Evolutionary conservation across 1,140 invertebrate genomes (phyloP), one percentile per base, ranked within the genome.

Genomic region (Temnothorax longispinosus): DNA sequence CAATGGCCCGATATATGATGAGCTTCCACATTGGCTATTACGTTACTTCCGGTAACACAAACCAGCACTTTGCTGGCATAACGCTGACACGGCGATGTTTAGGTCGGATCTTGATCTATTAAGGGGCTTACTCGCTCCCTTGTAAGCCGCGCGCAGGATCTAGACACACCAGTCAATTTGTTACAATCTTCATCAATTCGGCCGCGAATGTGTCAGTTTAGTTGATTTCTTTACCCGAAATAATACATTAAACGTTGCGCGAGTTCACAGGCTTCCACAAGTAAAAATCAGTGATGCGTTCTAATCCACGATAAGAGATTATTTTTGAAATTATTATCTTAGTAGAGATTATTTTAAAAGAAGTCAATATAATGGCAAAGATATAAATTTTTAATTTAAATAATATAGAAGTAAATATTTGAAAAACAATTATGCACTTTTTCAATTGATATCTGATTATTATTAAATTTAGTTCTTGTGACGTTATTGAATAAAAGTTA

Each of bases 1-100:
- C 89, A 90, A 90, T 90, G 76, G 89, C 27, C 64, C 87, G 87
- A 91, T 82, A 87, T 90, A 92, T 89, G 89, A 86, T 89, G 85
- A 85, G 58, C 89, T 89, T 91, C 80, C 89, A 87, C 64, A 88
- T 88, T 81, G 85, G 89, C 93, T 92, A 94, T 94, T 94, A 94
- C 77, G 74, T 87, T 18, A 74, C 90, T 92, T 94, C 93, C 93
- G 93, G 92, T 92, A 92, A 94, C 93, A 94, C 90, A 93, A 94
- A 92, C 92, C 90, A 93, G 93, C 93, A 94, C 93, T 94, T 93
- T 93, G 87, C 87, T 64, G 81, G 87, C 86, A 81, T 89, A 88
- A 92, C 86, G 89, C 92, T 91, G 91, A 91, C 92, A 91, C 88
- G 87, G 87, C 85, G 69, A 32, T 87, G 86, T 91, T 90, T 92